phyloP scores from a whole-genome alignment of 2,888 invertebrate species.

The Trissolcus brochymenae region DNA sequence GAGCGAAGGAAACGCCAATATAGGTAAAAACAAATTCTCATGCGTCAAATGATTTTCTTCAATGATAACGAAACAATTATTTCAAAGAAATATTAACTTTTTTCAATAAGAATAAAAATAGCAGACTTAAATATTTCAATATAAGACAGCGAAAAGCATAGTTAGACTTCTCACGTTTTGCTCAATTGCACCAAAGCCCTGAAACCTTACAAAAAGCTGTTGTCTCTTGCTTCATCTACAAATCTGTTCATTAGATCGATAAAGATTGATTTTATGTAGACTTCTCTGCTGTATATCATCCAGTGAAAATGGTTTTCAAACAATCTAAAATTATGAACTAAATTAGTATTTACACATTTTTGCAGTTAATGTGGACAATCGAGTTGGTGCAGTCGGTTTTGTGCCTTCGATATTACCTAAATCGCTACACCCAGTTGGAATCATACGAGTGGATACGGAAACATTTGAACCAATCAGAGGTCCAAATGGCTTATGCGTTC shows the following conservation, averaged over 20 bases:
- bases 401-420: constrained; percentile 77
- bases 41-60: background rate
- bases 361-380: constrained; percentile 82
- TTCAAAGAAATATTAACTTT: too few species aligned
- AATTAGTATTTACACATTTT: background rate
- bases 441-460: constrained; percentile 91
- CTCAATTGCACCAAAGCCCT: background rate
- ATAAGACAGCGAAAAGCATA: too few species aligned
- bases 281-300: too few species aligned
- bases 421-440: constrained; percentile 91
- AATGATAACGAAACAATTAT: too few species aligned
- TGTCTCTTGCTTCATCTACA: constrained; percentile 1
- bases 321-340: background rate
- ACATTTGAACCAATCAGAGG: constrained; percentile 93
- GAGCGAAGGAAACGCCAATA: constrained; percentile 83
- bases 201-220: constrained; percentile 3
- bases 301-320: background rate
- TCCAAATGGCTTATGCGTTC: constrained; percentile 87
- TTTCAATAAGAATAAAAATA: too few species aligned
- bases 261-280: background rate
- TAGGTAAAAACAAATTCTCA: constrained; percentile 70
- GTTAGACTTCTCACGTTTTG: background rate
- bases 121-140: too few species aligned
- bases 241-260: background rate
- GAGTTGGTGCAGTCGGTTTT: constrained; percentile 83